Evolutionary conservation across 2,113 vertebrate genomes (phyloP).

Genomic region (Psittacara wagleri): DNA sequence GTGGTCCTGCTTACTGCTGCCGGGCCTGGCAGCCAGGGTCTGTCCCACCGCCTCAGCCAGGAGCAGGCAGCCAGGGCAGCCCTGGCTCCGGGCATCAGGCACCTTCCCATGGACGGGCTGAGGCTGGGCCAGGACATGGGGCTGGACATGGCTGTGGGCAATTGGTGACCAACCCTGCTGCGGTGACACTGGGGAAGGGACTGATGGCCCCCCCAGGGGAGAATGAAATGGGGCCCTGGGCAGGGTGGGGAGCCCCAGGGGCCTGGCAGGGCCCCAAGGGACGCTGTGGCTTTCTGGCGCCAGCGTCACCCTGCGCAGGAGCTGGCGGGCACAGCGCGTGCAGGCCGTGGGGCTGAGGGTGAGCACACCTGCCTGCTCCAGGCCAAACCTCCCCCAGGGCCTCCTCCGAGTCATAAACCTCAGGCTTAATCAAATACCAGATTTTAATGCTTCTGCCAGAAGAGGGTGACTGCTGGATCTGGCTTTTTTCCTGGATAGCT

Average conservation of each 20-base stretch:
- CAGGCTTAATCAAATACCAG: neutral
- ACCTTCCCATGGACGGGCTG: neutral
- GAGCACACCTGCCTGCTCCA: neutral
- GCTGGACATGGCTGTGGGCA: neutral
- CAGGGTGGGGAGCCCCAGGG: too few relatives aligned
- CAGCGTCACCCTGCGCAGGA: neutral
- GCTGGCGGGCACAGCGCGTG: accelerated
- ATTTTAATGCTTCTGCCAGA: constrained; percentile 16
- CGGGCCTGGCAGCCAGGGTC: neutral
- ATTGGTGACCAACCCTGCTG: neutral
- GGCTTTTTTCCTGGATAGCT: neutral
- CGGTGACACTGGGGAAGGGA: accelerated
- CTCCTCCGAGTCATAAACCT: neutral
- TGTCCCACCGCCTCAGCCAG: accelerated
- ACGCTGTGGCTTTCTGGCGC: accelerated
- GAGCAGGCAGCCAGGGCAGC: neutral
- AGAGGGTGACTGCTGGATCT: neutral
- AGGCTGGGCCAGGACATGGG: accelerated
- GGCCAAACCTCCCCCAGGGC: neutral
- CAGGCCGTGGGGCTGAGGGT: neutral
- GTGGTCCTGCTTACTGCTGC: neutral
- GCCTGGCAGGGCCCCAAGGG: neutral
- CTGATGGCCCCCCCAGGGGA: neutral
- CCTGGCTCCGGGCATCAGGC: neutral
- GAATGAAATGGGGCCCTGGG: neutral